Base-by-base conservation (phyloP, 2,888 invertebrate genomes). In the Drosophila affinis region DNA sequence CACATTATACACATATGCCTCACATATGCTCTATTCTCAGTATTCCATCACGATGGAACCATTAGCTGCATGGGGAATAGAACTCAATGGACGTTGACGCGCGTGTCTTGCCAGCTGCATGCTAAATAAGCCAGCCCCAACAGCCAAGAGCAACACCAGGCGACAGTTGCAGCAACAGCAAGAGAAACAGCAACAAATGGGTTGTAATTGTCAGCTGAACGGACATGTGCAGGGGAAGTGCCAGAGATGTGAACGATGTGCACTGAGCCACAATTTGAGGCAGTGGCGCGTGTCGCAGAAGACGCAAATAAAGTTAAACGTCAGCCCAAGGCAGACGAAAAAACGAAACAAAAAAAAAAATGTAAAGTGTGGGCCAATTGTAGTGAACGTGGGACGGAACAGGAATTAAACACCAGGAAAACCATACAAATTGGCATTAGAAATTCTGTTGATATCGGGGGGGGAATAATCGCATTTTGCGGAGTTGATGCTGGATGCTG, bases 131-230 rank as follows among this genome's bases (percentile, higher is more conserved):
- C 62, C 44, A 29, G 29, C 29, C 29, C 29, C 29, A 29, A 29
- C 27, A 27, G 5, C 7, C 27, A 7, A 27, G 27, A 27, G 32
- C 63, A 67, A 67, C 56, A 54, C 39, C 49, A 10, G 52, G 49
- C 67, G 68, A 54, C 68, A 68, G 59, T 68, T 59, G 49, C 53
- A 52, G 24, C 21, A 63, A 21, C 51, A 44, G 9, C 34, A 24
- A 34, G 53, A 51, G 44, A 34, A 32, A 59, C 49, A 49, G 34
- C 71, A 62, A 55, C 47, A 67, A 71, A 62, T 62, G 73, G 72
- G 65, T 56, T 71, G 73, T 80, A 78, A 83, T 82, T 85, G 83
- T 77, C 75, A 73, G 72, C 72, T 72, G 71, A 78, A 65, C 67
- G 70, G 71, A 75, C 78, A 76, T 75, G 69, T 64, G 62, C 39